These are phyloP conservation scores for Lepidochitona cinerea DNA, from an alignment of 2,888 invertebrate species.

Conservation along the genomic window DNA sequence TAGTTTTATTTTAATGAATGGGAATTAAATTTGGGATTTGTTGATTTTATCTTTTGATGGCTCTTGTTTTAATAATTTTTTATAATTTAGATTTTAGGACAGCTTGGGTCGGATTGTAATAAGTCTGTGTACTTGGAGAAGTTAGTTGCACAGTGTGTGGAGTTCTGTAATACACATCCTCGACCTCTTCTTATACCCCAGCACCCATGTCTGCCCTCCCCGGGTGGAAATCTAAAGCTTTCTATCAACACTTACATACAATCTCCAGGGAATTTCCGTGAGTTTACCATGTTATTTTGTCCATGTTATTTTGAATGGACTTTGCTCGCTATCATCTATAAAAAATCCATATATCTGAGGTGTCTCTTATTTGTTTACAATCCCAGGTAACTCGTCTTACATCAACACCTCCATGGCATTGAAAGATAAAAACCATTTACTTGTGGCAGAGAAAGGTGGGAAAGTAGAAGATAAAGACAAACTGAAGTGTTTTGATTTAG, in stretches of 20 bases:
- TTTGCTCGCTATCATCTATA: no score
- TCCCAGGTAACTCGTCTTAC: not conserved
- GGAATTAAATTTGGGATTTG: no score
- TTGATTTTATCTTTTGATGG: no score
- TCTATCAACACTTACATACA: slow-evolving; percentile 35
- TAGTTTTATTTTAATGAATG: no score
- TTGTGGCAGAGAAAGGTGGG: not conserved
- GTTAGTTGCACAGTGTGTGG: slow-evolving; percentile 31
- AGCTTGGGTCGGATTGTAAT: slow-evolving; percentile 35
- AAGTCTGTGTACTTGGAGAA: slow-evolving; percentile 30
- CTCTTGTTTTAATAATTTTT: no score
- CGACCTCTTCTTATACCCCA: slow-evolving; percentile 39
- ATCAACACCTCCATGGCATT: not conserved
- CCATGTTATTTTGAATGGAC: no score
- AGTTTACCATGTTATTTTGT: no score
- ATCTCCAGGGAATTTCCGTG: slow-evolving; percentile 11
- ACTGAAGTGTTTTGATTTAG: not conserved
- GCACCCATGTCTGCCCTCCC: slow-evolving; percentile 37
- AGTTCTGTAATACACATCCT: slow-evolving; percentile 25
- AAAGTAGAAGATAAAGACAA: not conserved
- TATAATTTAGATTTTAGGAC: slow-evolving; percentile 37
- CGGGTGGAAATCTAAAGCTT: slow-evolving; percentile 36
- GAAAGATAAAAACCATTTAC: not conserved
- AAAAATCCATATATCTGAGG: not conserved
- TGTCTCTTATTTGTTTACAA: not conserved